Conservation (phyloP, 2,797 vertebrate species). For the Eulemur mongoz region DNA sequence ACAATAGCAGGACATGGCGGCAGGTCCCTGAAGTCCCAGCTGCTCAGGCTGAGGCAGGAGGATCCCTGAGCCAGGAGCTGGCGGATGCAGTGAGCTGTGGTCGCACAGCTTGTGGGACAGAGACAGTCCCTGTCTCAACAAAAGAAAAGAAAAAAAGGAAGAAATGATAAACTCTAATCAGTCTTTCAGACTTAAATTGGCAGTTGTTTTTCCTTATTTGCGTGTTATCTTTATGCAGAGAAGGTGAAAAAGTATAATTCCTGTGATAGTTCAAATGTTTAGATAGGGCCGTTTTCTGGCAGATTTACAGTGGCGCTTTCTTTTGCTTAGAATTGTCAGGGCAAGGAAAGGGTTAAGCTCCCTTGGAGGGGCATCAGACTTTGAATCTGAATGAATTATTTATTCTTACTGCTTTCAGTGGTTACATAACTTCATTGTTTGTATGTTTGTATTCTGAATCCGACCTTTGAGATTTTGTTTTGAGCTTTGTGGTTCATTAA, state of each 20-base stretch:
- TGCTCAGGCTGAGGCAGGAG: neutral
- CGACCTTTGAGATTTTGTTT: no score
- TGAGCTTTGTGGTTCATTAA: no score
- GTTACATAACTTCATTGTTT: neutral
- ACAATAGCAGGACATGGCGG: neutral
- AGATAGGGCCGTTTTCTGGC: neutral
- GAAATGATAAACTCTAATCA: neutral
- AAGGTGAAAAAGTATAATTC: neutral
- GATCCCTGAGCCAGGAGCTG: neutral
- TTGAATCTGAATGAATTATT: neutral
- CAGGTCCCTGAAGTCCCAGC: neutral
- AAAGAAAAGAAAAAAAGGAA: neutral
- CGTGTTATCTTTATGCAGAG: neutral
- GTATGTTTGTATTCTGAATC: neutral
- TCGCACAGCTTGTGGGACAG: neutral
- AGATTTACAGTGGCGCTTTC: neutral
- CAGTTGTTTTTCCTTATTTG: neutral
- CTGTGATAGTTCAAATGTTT: neutral
- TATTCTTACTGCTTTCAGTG: neutral
- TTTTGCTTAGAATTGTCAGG: conserved; percentile 16
- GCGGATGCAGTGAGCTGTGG: neutral
- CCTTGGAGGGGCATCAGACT: neutral
- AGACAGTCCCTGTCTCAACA: no score
- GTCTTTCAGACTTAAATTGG: neutral
- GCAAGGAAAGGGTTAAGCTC: neutral